Conservation (phyloP, 2,888 invertebrate species). For the Malthinus seriepunctatus region DNA sequence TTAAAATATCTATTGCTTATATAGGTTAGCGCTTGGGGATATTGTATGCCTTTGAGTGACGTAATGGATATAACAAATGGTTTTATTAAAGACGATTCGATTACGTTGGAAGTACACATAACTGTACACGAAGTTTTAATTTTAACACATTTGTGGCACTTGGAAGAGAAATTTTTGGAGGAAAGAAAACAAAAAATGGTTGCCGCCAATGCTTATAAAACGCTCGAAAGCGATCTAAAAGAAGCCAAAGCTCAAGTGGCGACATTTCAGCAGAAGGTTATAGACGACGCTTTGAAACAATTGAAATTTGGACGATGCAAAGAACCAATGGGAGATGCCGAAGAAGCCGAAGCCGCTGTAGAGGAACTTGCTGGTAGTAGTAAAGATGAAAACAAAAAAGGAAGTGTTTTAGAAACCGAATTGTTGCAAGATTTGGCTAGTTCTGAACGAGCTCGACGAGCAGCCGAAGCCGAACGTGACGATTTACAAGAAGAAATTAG, state of each 20-base stretch:
- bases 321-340: constrained; percentile 88
- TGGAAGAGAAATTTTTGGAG: constrained; percentile 94
- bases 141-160: constrained; percentile 88
- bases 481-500: constrained; percentile 93
- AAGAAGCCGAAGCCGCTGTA: constrained; percentile 82
- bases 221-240: constrained; percentile 90
- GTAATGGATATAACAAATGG: too few species aligned
- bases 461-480: constrained; percentile 94
- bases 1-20: too few species aligned
- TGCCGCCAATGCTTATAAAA: constrained; percentile 86
- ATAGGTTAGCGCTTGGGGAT: too few species aligned
- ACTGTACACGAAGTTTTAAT: too few species aligned
- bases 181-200: constrained; percentile 92
- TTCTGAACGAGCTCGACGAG: constrained; percentile 83
- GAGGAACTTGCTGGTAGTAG: constrained; percentile 79
- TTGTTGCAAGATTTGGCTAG: constrained; percentile 79
- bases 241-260: constrained; percentile 92
- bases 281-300: constrained; percentile 96
- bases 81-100: too few species aligned
- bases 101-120: too few species aligned
- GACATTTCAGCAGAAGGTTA: constrained; percentile 90
- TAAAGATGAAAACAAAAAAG: constrained; percentile 86
- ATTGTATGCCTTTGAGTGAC: too few species aligned
- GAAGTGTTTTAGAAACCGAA: constrained; percentile 92
- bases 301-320: constrained; percentile 89